phyloP scores from a whole-genome alignment of 2,113 vertebrate genomes.

The Gallinago jamesoni region DNA sequence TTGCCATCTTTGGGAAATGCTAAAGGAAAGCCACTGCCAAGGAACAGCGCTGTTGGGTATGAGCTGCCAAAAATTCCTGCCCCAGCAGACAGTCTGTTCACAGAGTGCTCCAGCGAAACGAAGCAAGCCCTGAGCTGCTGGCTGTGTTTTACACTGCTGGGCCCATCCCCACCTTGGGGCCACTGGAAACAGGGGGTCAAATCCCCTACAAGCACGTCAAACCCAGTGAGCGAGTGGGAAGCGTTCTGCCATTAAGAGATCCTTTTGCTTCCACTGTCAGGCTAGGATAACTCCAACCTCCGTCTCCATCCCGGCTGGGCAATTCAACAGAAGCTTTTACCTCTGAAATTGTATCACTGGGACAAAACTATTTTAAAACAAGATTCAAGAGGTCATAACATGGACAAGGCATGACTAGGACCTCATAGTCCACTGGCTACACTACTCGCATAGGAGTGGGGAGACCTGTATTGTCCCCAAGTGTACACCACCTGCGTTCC shows the following conservation, averaged over 20 bases:
- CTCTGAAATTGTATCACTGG: not conserved
- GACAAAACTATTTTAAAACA: not conserved
- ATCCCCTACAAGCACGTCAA: not conserved
- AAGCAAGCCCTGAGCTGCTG: not conserved
- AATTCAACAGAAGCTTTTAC: not conserved
- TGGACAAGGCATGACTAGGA: not conserved
- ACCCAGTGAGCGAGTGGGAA: not conserved
- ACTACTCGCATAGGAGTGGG: rapidly evolving
- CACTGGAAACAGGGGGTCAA: not conserved
- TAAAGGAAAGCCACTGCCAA: not conserved
- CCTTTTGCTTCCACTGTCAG: not conserved
- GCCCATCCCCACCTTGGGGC: not conserved
- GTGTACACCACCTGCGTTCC: not conserved
- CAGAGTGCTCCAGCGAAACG: not conserved
- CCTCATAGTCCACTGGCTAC: not conserved
- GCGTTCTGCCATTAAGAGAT: not conserved
- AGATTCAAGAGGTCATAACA: not conserved
- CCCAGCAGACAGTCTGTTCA: not conserved
- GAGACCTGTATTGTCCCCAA: not conserved
- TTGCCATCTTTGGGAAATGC: constrained; percentile 57
- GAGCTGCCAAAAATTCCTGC: constrained; percentile 6
- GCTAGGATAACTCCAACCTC: not conserved
- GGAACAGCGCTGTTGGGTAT: not conserved
- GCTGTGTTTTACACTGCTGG: not conserved
- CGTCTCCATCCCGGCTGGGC: not conserved